Percentiles rank a stretch among this genome's conserved stretches.
phyloP scores from a whole-genome alignment of 2,797 vertebrate genomes.

The Picus viridis region DNA sequence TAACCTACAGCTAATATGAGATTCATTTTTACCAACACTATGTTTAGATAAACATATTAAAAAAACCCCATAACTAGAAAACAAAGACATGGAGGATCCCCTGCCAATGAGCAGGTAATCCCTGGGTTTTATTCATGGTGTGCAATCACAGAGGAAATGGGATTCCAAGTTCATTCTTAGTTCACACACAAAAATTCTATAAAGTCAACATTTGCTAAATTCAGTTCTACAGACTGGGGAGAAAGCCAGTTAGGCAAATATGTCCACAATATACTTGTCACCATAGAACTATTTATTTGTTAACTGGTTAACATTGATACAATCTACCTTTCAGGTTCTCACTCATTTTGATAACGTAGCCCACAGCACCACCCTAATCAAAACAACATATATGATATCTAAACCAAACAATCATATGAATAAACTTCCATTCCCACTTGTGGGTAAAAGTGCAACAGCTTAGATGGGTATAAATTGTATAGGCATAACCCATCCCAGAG shows the following conservation, averaged over 20 bases:
- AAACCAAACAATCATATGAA: background rate
- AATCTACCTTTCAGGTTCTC: background rate
- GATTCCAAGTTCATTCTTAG: background rate
- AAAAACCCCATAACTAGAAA: background rate
- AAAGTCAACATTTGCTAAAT: background rate
- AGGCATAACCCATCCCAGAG: background rate
- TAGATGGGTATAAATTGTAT: background rate
- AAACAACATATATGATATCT: background rate
- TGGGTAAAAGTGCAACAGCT: background rate
- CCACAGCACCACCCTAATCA: background rate
- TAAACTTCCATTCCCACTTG: background rate
- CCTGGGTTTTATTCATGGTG: background rate
- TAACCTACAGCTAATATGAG: background rate
- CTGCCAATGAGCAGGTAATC: background rate
- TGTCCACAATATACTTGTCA: background rate
- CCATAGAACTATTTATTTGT: background rate
- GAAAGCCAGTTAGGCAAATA: background rate
- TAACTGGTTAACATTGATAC: background rate
- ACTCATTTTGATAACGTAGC: background rate
- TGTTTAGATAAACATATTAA: background rate
- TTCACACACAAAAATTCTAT: background rate
- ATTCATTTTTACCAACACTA: background rate
- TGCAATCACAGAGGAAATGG: background rate
- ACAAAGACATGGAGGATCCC: background rate
- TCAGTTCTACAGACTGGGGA: background rate